phyloP scores from a whole-genome alignment of 2,113 vertebrate genomes.

The Empidonax alnorum region DNA sequence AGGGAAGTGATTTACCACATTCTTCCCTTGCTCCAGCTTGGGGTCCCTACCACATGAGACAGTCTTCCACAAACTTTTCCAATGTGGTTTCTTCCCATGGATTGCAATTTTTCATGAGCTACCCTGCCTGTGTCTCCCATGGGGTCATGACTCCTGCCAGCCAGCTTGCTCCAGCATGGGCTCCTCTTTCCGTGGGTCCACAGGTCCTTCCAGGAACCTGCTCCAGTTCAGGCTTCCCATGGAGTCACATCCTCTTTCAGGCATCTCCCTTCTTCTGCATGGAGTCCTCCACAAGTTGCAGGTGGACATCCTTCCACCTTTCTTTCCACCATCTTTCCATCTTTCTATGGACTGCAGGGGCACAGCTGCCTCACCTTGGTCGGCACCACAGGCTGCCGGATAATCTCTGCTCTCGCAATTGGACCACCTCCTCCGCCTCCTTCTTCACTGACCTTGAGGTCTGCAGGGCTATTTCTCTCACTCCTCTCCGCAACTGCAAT shows the following conservation, averaged over 20 bases:
- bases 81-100: not conserved
- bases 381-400: not conserved
- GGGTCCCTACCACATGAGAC: not conserved
- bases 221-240: not conserved
- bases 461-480: not conserved
- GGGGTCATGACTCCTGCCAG: too few species aligned
- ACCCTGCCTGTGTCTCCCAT: too few species aligned
- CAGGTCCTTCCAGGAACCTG: not conserved
- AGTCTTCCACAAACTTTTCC: not conserved
- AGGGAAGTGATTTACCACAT: not conserved
- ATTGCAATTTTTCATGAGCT: not conserved
- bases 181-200: too few species aligned
- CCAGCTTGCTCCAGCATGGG: not conserved
- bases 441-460: not conserved
- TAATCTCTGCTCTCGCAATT: not conserved
- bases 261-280: not conserved
- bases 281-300: not conserved
- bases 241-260: not conserved
- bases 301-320: not conserved
- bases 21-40: not conserved
- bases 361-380: not conserved
- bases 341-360: not conserved
- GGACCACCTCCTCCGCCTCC: not conserved
- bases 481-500: not conserved
- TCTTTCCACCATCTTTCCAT: too few species aligned